Evolutionary conservation across 1,140 invertebrate species (phyloP), one percentile per base, ranked within the genome.

Genomic region (Heterodera carotae): DNA sequence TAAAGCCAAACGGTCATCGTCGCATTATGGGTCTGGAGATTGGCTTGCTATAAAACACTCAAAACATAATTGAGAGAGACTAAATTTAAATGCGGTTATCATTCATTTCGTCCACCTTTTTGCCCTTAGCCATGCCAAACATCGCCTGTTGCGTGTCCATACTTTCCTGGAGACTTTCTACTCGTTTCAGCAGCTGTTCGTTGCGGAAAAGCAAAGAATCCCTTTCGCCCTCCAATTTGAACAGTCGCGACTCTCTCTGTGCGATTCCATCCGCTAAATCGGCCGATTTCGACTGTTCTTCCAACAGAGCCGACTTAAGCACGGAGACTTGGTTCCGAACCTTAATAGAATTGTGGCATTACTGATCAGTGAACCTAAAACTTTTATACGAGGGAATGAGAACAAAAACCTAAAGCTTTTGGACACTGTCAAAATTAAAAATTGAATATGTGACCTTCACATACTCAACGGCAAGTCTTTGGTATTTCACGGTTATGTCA

Each of bases 171-270:
- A 83, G 68, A n/a, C 31, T 64, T 60, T 84, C 83, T n/a, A 84
- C 83, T 33, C 83, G 69, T 71, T 85, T 84, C 22, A 80, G 64
- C 25, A 84, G 70, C 69, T 84, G 83, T n/a, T 76, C 80, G 74
- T 84, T 84, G 53, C 83, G 80, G 53, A 84, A 84, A 2, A 67
- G 75, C 5, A 84, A 75, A n/a, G 79, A 75, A 29, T 84, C 83
- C 68, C 84, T 84, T 78, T 84, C 83, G 25, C 60, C 43, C 18
- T 80, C 53, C 53, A 79, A n/a, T 56, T 82, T 84, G 60, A 81
- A 76, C 6, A 83, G 67, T 34, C 72, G 39, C 29, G 76, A 76
- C 29, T 84, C 82, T n/a, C 64, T 72, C 15, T 62, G 62, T 22
- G 36, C 33, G 2, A 81, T 6, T 29, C 82, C 74, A 31, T 68